Evolutionary conservation across 2,888 invertebrate genomes (phyloP), one percentile per base, ranked within the genome.

Genomic region (Drosophila picticornis): DNA sequence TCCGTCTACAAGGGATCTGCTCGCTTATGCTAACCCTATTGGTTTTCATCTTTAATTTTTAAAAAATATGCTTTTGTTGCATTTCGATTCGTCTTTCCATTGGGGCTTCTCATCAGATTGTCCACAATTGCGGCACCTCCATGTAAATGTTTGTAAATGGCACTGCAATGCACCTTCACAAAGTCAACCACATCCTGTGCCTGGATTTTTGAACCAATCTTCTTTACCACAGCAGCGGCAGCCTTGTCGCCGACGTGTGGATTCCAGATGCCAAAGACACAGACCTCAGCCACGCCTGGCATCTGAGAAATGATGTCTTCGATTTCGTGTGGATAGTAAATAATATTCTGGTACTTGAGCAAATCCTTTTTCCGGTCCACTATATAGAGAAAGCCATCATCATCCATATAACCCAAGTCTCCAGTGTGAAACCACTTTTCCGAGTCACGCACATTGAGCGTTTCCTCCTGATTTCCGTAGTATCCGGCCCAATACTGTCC

Each of bases 321-420:
- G 4, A 93, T 84, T 57, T 93, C 93, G 6, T 78, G 64, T 2
- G 93, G 92, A 67, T 80, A 92, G 62, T 91, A 91, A 55, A 86
- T 84, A 38, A 87, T 85, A 52, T 75, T 81, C 31, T 88, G 87
- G 48, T 90, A 92, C 51, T 90, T 91, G 0, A 93, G 66, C 61
- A 90, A 78, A 40, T 93, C 92, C 62, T 91, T 92, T 51, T 88
- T 90, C 2, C 93, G 81, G 25, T 90, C 93, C 9, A 88, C 74
- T 4, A 93, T 66, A 70, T 82, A 90, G 0, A 93, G 66, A 69
- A 80, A 90, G 6, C 91, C 90, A 19, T 92, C 91, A 2, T 88
- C 77, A 64, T 93, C 93, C 61, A 93, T 83, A 40, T 91, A 91
- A 1, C 93, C 93, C 36, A 93, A 66, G 69, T 93, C 93, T 0